These are phyloP conservation scores for Antheraea pernyi DNA, from an alignment of 1,140 invertebrate genomes.

Conservation along the genomic window DNA sequence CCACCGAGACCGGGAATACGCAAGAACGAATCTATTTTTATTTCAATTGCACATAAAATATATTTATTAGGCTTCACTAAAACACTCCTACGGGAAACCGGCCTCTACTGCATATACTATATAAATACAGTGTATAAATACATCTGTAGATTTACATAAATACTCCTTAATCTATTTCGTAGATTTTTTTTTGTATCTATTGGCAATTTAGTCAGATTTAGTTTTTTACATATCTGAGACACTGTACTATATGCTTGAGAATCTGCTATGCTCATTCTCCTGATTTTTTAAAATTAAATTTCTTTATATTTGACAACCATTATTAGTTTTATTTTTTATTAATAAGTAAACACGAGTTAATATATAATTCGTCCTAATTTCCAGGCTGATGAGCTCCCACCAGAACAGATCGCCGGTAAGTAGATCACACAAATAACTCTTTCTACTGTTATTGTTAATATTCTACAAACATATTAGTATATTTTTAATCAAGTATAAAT, in stretches of 20 bases:
- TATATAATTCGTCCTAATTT: slow-evolving; percentile 31
- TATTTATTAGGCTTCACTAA: slow-evolving; percentile 59
- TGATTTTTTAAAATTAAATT: too few relatives aligned
- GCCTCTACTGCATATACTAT: slow-evolving; percentile 24
- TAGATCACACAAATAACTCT: slow-evolving; percentile 23
- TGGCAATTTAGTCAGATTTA: not conserved
- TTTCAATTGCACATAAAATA: slow-evolving; percentile 70
- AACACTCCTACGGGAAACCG: slow-evolving; percentile 35
- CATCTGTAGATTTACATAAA: not conserved
- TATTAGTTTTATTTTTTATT: not conserved
- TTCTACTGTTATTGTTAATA: slow-evolving; percentile 1
- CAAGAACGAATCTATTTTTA: slow-evolving; percentile 58
- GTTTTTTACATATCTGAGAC: not conserved
- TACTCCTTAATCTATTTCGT: not conserved
- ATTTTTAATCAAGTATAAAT: slow-evolving; percentile 23
- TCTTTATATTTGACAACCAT: not conserved
- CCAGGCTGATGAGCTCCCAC: slow-evolving; percentile 76
- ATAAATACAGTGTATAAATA: not conserved
- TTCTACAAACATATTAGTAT: slow-evolving; percentile 19
- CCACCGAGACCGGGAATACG: slow-evolving; percentile 20
- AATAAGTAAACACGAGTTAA: not conserved
- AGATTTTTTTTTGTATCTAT: not conserved
- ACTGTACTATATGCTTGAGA: too few relatives aligned
- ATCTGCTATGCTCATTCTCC: too few relatives aligned
- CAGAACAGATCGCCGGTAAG: slow-evolving; percentile 79